Evolutionary conservation across 2,113 vertebrate genomes (phyloP), one percentile per base, ranked within the genome.

Genomic region (Pterocles orientalis): DNA sequence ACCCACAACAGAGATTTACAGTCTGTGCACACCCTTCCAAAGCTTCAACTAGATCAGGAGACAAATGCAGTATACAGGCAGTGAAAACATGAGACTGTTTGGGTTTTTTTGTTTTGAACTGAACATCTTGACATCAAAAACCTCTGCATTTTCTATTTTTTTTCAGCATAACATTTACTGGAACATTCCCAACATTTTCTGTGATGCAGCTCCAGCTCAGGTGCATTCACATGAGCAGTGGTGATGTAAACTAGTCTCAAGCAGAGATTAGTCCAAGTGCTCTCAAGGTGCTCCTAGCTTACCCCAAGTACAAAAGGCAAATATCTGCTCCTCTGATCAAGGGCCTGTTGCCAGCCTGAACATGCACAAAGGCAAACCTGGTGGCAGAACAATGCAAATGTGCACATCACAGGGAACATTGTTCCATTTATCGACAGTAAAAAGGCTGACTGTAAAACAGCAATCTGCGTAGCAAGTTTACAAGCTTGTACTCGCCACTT

Each of bases 171-270:
- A 15, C 41, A 3, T 58, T 56, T 26, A 7, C 1, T 69, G 48
- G 20, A 64, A 53, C 0, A 0, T 14, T 56, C 47, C 10, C 29
- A 60, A 6, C 4, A 0, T 9, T 34, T 76, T 16, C 23, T 21
- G 39, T 17, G 48, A 9, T 4, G 33, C 6, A 1, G 28, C 21
- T 66, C 6, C 6, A 50, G 65, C 71, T 50, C 61, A 43, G 57
- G 26, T 6, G 20, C 34, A 12, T 26, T 81, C 45, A 15, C 15
- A 3, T 8, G 45, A 69, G 64, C 53, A 56, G 33, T 2, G 10
- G 29, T 45, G 39, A n/a, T 31, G 21, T 15, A 36, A 61, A 50
- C 5, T 10, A 13, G 3, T 17, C 50, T 19, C 57, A 10, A 57
- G 3, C 3, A 82, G 31, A 54, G 28, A 65, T 28, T 26, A 57